Base-by-base conservation (phyloP, 2,888 invertebrate species). In the Caenorhabditis sinica region DNA sequence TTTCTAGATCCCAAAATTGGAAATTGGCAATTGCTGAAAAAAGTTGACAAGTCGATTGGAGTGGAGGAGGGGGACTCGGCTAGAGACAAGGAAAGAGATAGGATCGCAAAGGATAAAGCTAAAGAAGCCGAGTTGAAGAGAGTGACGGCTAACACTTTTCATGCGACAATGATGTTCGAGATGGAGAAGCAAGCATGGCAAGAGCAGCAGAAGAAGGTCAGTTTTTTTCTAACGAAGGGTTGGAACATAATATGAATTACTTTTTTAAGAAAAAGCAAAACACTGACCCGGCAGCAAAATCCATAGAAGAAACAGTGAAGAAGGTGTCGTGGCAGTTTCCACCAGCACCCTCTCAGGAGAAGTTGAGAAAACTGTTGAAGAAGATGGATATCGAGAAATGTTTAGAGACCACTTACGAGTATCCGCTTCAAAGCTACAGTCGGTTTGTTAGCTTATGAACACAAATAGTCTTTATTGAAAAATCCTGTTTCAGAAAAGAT, bases 41-140 rank as follows among this genome's bases (percentile, higher is more conserved):
- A 2, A 15, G 20, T 69, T 0, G 68, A 69, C 53, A 53, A 53
- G 13, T 1, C 23, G 36, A 53, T 69, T 23, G 68, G 53, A 53
- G 25, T 69, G 6, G 68, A 69, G n/a, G 49, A 45, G 0, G 2
- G 5, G 17, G 49, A 66, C 9, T 30, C 49, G 30, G n/a, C 45
- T 2, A 45, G 25, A 36, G 45, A 30, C 4, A 25, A 28, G 30
- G 66, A 60, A 60, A n/a, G 15, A 5, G 30, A 28, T 8, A 15
- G 60, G 9, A 49, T 25, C 3, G 25, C 45, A 9, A 30, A 15
- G 13, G 68, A 68, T 51, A 33, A 33, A n/a, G 36, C 68, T 0
- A 69, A 69, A 23, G 68, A 69, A 13, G 28, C 20, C 9, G 66
- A 68, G 13, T 53, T 69, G 68, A 69, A 69, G 30, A 30, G 68